A percentile compares a stretch with the other conserved stretches of the same genome.
Conservation (phyloP, 1,140 invertebrate species). For the Acromyrmex charruanus region DNA sequence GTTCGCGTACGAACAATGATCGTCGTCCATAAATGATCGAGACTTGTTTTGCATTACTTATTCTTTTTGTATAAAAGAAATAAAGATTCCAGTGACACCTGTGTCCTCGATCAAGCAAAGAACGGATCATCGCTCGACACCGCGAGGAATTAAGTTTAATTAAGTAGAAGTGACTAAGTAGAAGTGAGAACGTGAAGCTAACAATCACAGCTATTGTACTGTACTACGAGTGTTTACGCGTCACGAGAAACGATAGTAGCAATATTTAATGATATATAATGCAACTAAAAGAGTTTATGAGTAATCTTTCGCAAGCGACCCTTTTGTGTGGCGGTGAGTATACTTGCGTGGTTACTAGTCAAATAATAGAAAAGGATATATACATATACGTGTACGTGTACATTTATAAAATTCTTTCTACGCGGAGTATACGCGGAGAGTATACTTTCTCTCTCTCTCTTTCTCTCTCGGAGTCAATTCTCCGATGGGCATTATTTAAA, state of each 20-base stretch:
- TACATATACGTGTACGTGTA: constrained; percentile 40
- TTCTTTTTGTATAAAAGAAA: constrained; percentile 2
- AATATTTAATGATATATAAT: constrained; percentile 43
- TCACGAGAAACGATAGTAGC: constrained; percentile 60
- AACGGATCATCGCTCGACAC: constrained; percentile 65
- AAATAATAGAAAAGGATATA: constrained; percentile 64
- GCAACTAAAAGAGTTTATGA: constrained; percentile 50
- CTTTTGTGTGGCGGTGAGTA: constrained; percentile 17
- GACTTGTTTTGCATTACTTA: not conserved
- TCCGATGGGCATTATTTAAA: constrained; percentile 41
- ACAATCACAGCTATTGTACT: constrained; percentile 83
- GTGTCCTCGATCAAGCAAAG: not conserved
- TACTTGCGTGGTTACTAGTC: constrained; percentile 25
- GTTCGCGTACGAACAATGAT: constrained; percentile 37
- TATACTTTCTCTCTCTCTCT: not conserved
- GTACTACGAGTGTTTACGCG: constrained; percentile 74
- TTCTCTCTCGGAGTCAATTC: constrained; percentile 3
- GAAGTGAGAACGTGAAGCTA: constrained; percentile 75
- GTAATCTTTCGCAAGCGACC: constrained; percentile 24
- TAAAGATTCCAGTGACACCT: not conserved
- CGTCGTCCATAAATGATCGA: not conserved
- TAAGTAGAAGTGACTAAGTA: constrained; percentile 72
- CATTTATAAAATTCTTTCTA: constrained; percentile 70
- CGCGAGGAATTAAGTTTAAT: constrained; percentile 61
- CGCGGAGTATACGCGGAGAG: not conserved